These are phyloP conservation scores for Elanus axillaris DNA, from an alignment of 2,113 vertebrate genomes.

Conservation along the genomic window DNA sequence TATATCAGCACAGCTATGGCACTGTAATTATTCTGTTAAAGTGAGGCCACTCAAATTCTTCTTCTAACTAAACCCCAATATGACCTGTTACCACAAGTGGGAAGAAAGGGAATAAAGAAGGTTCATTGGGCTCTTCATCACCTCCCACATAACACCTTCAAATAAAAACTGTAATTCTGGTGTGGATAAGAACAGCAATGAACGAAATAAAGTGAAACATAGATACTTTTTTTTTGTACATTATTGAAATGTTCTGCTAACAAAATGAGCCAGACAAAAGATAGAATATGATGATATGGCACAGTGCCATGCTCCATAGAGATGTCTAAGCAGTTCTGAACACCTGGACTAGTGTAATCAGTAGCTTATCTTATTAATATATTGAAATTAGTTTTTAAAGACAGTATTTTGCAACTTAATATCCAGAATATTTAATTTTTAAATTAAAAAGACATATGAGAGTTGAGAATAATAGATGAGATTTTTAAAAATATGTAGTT, in stretches of 20 bases:
- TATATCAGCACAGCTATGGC: conserved; percentile 24
- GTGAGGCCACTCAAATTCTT: neutral
- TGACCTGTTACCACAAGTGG: conserved; percentile 14
- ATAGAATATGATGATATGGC: conserved; percentile 1
- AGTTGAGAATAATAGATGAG: neutral
- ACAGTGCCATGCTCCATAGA: neutral
- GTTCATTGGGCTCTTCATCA: neutral
- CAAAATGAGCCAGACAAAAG: conserved; percentile 21
- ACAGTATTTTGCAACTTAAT: neutral
- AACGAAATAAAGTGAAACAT: conserved; percentile 15
- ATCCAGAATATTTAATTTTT: conserved; percentile 24
- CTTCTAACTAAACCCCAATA: neutral
- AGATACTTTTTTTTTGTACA: neutral
- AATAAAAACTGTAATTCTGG: conserved; percentile 13
- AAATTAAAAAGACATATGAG: conserved; percentile 9
- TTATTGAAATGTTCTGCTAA: conserved; percentile 10
- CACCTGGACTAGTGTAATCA: conserved; percentile 25
- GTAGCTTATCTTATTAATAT: conserved; percentile 15
- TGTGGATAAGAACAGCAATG: neutral
- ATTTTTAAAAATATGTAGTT: neutral
- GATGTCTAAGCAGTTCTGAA: conserved; percentile 12
- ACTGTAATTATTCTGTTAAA: conserved; percentile 23
- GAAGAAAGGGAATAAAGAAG: conserved; percentile 29
- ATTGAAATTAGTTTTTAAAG: conserved; percentile 15
- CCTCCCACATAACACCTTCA: conserved; percentile 9